Evolutionary conservation across 1,140 invertebrate genomes (phyloP), one percentile per base, ranked within the genome.

Genomic region (Lucilia cuprina): DNA sequence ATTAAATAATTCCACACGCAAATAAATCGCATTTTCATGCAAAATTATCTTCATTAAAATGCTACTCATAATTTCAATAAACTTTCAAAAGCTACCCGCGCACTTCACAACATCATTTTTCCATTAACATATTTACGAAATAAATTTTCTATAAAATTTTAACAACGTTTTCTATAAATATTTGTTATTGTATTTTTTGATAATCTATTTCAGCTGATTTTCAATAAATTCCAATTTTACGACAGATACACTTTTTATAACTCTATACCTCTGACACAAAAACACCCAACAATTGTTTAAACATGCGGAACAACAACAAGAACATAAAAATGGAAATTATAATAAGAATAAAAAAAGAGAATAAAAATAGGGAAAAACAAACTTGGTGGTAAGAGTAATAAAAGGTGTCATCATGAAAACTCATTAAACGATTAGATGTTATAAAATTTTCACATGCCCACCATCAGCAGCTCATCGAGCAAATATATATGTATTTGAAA

Each of bases 361-460:
- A 55, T 14, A n/a, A 55, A 55, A 55, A 55, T 55, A 55, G 50
- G 50, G 50, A n/a, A 13, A 12, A 5, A 55, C 5, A 41, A 41
- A 41, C 41, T 41, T 41, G 41, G 41, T 41, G 41, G 41, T 41
- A 41, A 10, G 41, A 41, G 41, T 41, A 41, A 41, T 41, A 41
- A 41, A 41, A 41, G 41, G 65, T 50, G 41, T 10, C 47, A 14
- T 80, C 77, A 80, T 49, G 41, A 80, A 80, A 80, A 80, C 41
- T 80, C 77, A 49, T 80, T 49, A 80, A 80, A 80, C 41, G 77
- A 49, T 80, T 80, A 41, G 75, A 78, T 47, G 75, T 47, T 47
- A 80, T 80, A 80, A 80, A 80, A 80, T 50, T 60, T 80, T 80
- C n/a, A 80, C 19, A 21, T 19, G 41, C n/a, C 41, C 9, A 50